phyloP scores from a whole-genome alignment of 1,140 invertebrate genomes.

The Gryon sp. region DNA sequence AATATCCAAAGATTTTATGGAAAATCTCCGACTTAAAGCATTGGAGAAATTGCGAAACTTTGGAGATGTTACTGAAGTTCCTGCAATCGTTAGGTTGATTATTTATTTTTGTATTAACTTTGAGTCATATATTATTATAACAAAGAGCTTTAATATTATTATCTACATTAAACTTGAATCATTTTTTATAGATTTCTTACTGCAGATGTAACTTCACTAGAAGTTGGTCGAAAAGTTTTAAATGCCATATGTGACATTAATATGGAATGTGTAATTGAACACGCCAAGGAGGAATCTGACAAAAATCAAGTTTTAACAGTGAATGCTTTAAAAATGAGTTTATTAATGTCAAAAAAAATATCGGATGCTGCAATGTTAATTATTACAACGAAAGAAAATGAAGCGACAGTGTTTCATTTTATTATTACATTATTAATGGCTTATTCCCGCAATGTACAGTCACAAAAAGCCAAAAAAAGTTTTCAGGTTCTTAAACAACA shows the following conservation, averaged over 20 bases:
- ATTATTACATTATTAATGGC: constrained; percentile 70
- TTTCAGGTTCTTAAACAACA: constrained; percentile 69
- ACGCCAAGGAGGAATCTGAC: constrained; percentile 69
- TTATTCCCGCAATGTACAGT: constrained; percentile 47
- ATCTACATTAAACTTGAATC: too few species aligned
- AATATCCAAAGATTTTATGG: constrained; percentile 70
- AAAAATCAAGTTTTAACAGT: constrained; percentile 70
- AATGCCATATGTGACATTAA: constrained; percentile 67
- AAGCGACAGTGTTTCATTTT: constrained; percentile 72
- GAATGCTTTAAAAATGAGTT: constrained; percentile 68
- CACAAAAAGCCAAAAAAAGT: constrained; percentile 67
- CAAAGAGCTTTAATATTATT: not conserved
- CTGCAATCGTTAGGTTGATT: constrained; percentile 69
- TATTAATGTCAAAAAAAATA: constrained; percentile 68
- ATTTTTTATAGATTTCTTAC: constrained; percentile 70
- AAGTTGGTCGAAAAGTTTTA: constrained; percentile 68
- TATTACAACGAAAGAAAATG: constrained; percentile 60
- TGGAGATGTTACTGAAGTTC: constrained; percentile 62
- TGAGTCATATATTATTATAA: constrained; percentile 16
- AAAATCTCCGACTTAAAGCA: constrained; percentile 68
- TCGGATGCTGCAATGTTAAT: constrained; percentile 63
- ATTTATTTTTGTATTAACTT: too few species aligned
- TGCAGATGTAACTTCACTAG: constrained; percentile 54
- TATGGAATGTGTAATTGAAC: constrained; percentile 68
- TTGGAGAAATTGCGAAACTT: constrained; percentile 66